Base-by-base conservation (phyloP, 2,113 vertebrate species). In the Myotis yumanensis region DNA sequence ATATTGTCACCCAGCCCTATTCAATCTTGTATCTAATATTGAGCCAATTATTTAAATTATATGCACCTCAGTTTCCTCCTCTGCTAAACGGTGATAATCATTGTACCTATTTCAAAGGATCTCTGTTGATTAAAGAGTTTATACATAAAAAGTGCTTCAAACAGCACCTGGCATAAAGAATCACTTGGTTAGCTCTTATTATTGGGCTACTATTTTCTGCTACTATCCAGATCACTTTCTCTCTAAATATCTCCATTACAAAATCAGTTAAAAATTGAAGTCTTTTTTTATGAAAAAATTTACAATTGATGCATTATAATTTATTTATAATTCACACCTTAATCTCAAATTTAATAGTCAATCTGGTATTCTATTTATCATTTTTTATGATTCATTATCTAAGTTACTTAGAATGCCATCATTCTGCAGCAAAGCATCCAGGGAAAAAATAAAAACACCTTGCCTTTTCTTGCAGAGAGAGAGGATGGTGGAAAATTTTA, bases 311-410 rank as follows among this genome's bases (percentile, higher is more conserved):
- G 72, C 1, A 4, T 11, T 22, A 11, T 57, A 35, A 66, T 30
- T 69, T 87, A 85, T 51, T 84, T 54, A 25, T 20, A 88, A 80
- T 66, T n/a, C 10, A 75, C 22, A 9, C 20, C 0, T 28, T 87
- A 32, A 37, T 76, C 10, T 75, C 14, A 48, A 69, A 90, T 77
- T 54, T 73, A 80, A 79, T 54, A n/a, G 5, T 32, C 16, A 76
- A n/a, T 25, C 10, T 46, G 6, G 40, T 79, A 18, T 75, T 51
- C 46, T 57, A 32, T 46, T 66, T 77, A 62, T 64, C 32, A 84
- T 80, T 89, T 89, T 89, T 90, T 25, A n/a, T 22, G 14, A 71
- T 69, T 90, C 1, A 71, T 28, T 90, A 37, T 84, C 7, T 82
- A 66, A 83, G 17, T 57, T 86, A 83, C 11, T 35, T 79, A 54